Percentiles rank a stretch among this genome's conserved stretches.
Evolutionary conservation across 2,113 vertebrate genomes (phyloP).

Genomic region (Ancistrus triradiatus): DNA sequence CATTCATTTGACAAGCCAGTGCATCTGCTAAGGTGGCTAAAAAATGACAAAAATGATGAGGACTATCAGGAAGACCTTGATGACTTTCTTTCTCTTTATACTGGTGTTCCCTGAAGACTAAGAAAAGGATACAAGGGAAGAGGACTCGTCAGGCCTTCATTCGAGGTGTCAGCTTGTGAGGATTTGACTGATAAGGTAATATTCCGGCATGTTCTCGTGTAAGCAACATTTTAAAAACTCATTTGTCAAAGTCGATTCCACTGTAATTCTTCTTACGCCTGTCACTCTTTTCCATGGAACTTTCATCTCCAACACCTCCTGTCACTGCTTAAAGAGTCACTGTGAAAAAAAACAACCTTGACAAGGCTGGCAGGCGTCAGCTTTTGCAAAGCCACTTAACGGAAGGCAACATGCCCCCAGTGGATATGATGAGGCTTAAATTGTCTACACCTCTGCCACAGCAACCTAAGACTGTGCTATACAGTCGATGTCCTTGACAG

Average conservation of each 20-base stretch:
- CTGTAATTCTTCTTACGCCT: constrained; percentile 65
- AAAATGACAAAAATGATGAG: too few species aligned
- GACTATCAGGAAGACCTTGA: constrained; percentile 64
- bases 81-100: constrained; percentile 57
- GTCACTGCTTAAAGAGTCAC: constrained; percentile 64
- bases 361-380: constrained; percentile 68
- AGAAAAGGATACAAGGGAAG: constrained; percentile 50
- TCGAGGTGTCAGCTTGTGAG: constrained; percentile 68
- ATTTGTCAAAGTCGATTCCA: constrained; percentile 61
- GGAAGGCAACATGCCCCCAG: constrained; percentile 58
- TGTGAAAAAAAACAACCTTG: constrained; percentile 67
- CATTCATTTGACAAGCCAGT: too few species aligned
- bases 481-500: constrained; percentile 53
- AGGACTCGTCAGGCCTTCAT: constrained; percentile 58
- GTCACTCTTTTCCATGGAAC: constrained; percentile 55
- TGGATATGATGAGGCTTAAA: constrained; percentile 64
- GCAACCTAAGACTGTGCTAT: constrained; percentile 53
- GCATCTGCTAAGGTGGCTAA: too few species aligned
- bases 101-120: constrained; percentile 66
- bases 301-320: constrained; percentile 69
- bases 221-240: constrained; percentile 71
- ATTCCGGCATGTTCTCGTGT: constrained; percentile 71
- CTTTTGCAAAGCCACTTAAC: constrained; percentile 76
- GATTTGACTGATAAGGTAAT: constrained; percentile 80
- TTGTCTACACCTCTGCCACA: constrained; percentile 61